These are phyloP conservation scores for Zygothrica quintamaculata DNA, from an alignment of 2,888 invertebrate species.

Conservation along the genomic window DNA sequence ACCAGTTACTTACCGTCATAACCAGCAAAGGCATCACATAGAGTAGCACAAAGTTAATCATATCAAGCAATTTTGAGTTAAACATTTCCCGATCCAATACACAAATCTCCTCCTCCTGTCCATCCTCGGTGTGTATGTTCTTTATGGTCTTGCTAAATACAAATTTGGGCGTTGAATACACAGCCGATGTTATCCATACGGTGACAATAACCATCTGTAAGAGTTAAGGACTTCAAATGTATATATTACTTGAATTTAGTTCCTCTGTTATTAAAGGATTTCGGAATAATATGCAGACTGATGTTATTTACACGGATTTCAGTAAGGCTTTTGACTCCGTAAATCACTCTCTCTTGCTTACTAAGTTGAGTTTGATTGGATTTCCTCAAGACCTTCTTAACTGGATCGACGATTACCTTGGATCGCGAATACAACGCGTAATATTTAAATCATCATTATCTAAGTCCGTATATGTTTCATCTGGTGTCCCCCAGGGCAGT, in stretches of 20 bases:
- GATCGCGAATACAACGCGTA: no score
- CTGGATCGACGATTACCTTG: no score
- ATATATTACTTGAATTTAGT: constrained; percentile 7
- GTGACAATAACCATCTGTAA: constrained; percentile 90
- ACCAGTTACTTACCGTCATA: constrained; percentile 88
- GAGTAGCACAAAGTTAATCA: constrained; percentile 92
- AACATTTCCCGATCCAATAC: constrained; percentile 90
- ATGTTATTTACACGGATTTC: no score
- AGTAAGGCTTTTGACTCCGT: no score
- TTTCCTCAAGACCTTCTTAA: no score
- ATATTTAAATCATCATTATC: no score
- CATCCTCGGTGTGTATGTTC: constrained; percentile 84
- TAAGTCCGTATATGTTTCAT: no score
- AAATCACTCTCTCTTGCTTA: no score
- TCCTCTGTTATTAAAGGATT: no score
- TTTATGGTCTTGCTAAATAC: constrained; percentile 92
- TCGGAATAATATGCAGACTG: no score
- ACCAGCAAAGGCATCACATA: constrained; percentile 92
- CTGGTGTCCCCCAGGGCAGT: no score
- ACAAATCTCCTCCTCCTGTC: constrained; percentile 86
- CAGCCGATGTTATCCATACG: constrained; percentile 93
- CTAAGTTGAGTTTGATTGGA: no score
- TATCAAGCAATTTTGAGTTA: constrained; percentile 91
- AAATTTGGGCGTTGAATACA: constrained; percentile 93
- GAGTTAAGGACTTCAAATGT: constrained; percentile 6